Base-by-base conservation (phyloP, 2,888 invertebrate species). In the Spilarctia lutea region DNA sequence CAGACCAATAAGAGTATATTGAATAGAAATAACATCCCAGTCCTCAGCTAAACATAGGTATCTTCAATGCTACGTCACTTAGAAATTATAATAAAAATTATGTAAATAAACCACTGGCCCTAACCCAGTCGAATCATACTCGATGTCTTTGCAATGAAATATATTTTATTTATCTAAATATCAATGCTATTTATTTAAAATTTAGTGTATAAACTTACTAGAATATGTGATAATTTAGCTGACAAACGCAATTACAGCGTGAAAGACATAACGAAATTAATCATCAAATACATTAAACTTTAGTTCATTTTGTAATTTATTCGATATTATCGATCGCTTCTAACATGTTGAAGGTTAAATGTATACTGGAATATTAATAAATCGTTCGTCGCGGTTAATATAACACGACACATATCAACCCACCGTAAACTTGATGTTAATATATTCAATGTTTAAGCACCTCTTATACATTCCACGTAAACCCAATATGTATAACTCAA, bases 391-490 rank as follows among this genome's bases (percentile, higher is more conserved):
- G 79, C 78, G 79, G n/a, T 82, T 79, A 77, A 71, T 78, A 80
- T 75, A 79, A 75, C 75, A 72, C 52, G 76, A 82, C 79, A 77
- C 75, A 86, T 75, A 81, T 81, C 80, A 81, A 81, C 81, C 67
- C 77, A 88, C 85, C 88, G 87, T 88, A 85, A 84, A 79, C 83
- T 74, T 68, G 88, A 92, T 88, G 88, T 88, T 94, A 94, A 94
- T 93, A 93, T 93, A 94, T 94, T 94, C 94, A 87, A 88, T 87
- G 75, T 85, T 85, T 87, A 89, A 93, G 91, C 90, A 89, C 92
- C 93, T 91, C 91, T 91, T 91, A 91, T 89, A 90, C 88, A 92
- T 91, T 91, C 84, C 87, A 89, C 86, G 85, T 87, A 89, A 89
- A 90, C 86, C 27, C 87, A 87, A 90, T 65, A 89, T 2, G 16